A percentile compares a stretch with the other conserved stretches of the same genome.
Conservation (phyloP, 2,888 invertebrate genomes). For the Stenotaenia linearis region DNA sequence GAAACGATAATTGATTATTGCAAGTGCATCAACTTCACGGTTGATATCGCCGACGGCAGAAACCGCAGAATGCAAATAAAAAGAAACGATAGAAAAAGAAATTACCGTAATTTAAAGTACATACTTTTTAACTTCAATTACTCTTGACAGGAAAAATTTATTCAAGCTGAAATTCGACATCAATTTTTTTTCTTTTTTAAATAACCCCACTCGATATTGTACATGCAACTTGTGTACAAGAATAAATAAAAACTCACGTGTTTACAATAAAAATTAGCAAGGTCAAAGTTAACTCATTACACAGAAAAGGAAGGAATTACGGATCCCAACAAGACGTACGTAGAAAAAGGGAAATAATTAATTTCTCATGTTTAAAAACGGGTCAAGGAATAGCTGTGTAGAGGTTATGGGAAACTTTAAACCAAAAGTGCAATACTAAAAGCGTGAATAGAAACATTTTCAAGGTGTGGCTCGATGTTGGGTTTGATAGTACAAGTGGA, state of each 20-base stretch:
- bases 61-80: constrained; percentile 5
- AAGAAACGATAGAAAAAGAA: background rate
- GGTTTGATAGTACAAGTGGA: constrained; percentile 13
- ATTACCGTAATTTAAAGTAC: background rate
- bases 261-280: background rate
- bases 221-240: too few species aligned
- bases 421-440: background rate
- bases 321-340: background rate
- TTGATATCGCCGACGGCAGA: background rate
- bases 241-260: too few species aligned
- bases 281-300: background rate
- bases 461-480: background rate
- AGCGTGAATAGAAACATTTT: background rate
- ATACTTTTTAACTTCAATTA: background rate
- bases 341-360: background rate
- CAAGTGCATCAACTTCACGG: background rate
- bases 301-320: background rate
- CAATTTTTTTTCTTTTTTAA: background rate
- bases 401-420: constrained; percentile 3
- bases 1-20: background rate
- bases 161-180: background rate
- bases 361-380: background rate
- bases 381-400: background rate
- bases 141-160: background rate
- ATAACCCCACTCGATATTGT: background rate